Conservation (phyloP, 2,797 vertebrate genomes). For the Pipistrellus kuhlii region DNA sequence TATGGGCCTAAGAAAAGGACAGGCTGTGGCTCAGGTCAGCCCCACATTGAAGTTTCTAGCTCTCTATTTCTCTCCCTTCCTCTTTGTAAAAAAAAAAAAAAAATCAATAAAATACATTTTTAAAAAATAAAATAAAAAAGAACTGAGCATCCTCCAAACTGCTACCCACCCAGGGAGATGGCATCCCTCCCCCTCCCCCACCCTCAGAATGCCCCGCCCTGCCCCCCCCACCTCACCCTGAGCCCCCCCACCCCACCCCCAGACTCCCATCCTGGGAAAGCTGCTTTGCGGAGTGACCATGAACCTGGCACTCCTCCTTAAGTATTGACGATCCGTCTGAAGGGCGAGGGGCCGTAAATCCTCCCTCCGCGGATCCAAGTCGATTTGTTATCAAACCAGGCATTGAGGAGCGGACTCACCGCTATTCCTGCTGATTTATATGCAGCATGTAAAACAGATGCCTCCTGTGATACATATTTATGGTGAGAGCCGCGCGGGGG, state of each 20-base stretch:
- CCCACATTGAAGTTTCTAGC: neutral
- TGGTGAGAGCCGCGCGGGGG: constrained; percentile 98
- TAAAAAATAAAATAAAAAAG: too few relatives aligned
- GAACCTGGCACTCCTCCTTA: constrained; percentile 91
- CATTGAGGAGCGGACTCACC: constrained; percentile 99
- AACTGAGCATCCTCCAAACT: too few relatives aligned
- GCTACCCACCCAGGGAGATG: too few relatives aligned
- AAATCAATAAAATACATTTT: too few relatives aligned
- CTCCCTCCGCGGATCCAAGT: constrained; percentile 98
- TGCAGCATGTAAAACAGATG: constrained; percentile 99
- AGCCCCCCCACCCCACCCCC: too few relatives aligned
- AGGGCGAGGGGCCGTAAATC: constrained; percentile 96
- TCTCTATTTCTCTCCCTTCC: too few relatives aligned
- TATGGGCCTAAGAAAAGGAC: neutral
- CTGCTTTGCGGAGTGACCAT: constrained; percentile 89
- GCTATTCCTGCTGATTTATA: constrained; percentile 99
- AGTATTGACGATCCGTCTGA: constrained; percentile 91
- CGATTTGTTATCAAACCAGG: constrained; percentile 99
- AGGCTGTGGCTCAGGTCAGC: neutral
- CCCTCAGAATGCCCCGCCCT: too few relatives aligned
- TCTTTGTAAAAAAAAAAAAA: too few relatives aligned
- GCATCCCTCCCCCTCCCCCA: too few relatives aligned
- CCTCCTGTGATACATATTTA: constrained; percentile 99
- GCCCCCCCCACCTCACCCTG: too few relatives aligned
- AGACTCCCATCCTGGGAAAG: constrained; percentile 85